Percentiles rank a stretch among this genome's conserved stretches.
These are phyloP conservation scores for Rissa tridactyla DNA, from an alignment of 2,113 vertebrate genomes.

Conservation along the genomic window DNA sequence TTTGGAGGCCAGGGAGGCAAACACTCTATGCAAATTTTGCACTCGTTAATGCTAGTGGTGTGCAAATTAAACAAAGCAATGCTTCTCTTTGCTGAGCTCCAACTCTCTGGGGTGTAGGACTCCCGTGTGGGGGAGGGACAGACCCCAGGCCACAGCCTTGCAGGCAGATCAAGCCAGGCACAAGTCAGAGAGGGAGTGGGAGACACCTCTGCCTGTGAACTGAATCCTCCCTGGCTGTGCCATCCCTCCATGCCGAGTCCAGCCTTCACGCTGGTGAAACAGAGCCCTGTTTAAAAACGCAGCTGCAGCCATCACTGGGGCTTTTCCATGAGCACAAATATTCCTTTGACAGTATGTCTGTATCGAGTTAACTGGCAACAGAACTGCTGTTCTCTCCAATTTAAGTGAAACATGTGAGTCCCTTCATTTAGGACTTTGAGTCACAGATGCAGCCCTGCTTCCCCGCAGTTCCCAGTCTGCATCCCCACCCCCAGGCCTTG, in stretches of 20 bases:
- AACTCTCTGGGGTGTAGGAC: background rate
- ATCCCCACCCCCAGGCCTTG: background rate
- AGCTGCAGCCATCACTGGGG: background rate
- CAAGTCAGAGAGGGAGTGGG: background rate
- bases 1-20: background rate
- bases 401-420: constrained; percentile 1
- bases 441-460: background rate
- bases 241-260: background rate
- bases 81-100: background rate
- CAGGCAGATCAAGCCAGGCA: background rate
- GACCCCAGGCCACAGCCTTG: too few species aligned
- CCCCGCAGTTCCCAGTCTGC: background rate
- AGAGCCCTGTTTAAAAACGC: constrained; percentile 31
- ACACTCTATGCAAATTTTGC: background rate
- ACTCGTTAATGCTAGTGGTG: fast-evolving
- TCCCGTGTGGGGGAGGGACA: fast-evolving
- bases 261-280: background rate
- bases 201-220: background rate
- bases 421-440: background rate
- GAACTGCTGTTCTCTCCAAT: background rate
- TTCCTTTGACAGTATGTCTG: constrained; percentile 42
- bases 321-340: constrained; percentile 34
- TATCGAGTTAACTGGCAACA: constrained; percentile 1
- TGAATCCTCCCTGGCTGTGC: background rate
- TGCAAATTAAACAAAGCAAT: background rate